Base-by-base conservation (phyloP, 2,888 invertebrate genomes). In the Drosophila picticornis region DNA sequence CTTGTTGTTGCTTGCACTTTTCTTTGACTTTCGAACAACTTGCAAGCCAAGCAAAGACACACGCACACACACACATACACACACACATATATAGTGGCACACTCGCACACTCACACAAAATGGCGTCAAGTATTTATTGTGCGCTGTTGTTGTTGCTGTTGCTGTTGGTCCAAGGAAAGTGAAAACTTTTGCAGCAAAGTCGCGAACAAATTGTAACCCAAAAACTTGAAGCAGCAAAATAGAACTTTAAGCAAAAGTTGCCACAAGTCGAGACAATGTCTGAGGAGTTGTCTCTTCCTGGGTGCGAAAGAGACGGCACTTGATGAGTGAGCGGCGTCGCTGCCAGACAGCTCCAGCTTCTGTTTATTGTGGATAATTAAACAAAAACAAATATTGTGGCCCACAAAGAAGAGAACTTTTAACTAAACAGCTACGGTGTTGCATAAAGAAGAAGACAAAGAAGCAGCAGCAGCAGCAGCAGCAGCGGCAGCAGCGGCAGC, bases 61-160 rank as follows among this genome's bases (percentile, higher is more conserved):
- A 43, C 43, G 72, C 73, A 72, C 70, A 67, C 63, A 58, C 22
- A 64, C 27, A 63, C 27, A 59, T 56, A 63, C 57, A 67, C 38
- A 64, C 51, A 75, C 46, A 62, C 36, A 64, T n/a, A 72, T 55
- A 71, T 53, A 52, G 60, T 60, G 48, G 50, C 40, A 32, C 25
- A 65, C 36, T 52, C 46, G 50, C 48, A 64, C 16, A 40, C 34
- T n/a, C 29, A 40, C 46, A 67, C 40, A 66, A 77, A 76, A 84
- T 86, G 82, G 86, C 84, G 84, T 88, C 81, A 86, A 87, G 88
- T 81, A 86, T 88, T 86, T 86, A 80, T 88, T 88, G 83, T 77
- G 75, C 71, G 56, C 60, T 70, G 63, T 74, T 78, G 67, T 78
- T 74, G 72, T 61, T 73, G 65, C 53, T 55, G 53, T 50, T 63